phyloP scores from a whole-genome alignment of 2,888 invertebrate genomes.

The Andrena bucephala region DNA sequence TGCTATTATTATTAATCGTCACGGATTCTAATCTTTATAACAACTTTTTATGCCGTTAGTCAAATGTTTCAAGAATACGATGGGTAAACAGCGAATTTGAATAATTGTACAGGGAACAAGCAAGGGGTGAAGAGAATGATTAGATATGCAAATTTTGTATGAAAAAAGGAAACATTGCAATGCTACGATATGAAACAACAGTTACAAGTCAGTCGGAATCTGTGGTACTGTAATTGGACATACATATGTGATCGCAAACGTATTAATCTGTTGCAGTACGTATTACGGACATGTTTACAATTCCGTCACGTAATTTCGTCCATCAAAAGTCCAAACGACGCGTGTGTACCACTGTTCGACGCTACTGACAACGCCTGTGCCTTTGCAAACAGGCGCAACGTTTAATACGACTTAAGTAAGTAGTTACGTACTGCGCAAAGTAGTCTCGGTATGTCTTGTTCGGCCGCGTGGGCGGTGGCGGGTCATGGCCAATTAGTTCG shows the following conservation, averaged over 20 bases:
- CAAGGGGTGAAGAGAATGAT: too few relatives aligned
- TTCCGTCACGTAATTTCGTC: slow-evolving; percentile 2
- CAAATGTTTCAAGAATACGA: background rate
- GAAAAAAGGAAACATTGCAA: background rate
- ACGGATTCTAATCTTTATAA: background rate
- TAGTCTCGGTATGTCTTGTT: slow-evolving; percentile 52
- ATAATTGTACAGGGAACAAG: too few relatives aligned
- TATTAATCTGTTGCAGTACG: background rate
- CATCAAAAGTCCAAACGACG: slow-evolving; percentile 12
- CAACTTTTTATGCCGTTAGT: background rate
- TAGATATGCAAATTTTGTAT: background rate
- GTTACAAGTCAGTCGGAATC: too few relatives aligned
- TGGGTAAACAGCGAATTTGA: too few relatives aligned
- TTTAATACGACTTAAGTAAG: slow-evolving; percentile 62
- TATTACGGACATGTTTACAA: background rate
- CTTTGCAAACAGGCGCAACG: slow-evolving; percentile 57
- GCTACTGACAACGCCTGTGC: slow-evolving; percentile 24
- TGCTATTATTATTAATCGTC: background rate
- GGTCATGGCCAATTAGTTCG: slow-evolving; percentile 67
- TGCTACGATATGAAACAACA: too few relatives aligned
- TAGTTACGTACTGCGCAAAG: slow-evolving; percentile 50
- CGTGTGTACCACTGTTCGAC: background rate
- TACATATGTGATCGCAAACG: background rate
- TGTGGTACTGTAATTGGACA: too few relatives aligned
- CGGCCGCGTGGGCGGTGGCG: slow-evolving; percentile 56